phyloP scores from a whole-genome alignment of 2,113 vertebrate genomes.

The Oriolus oriolus region DNA sequence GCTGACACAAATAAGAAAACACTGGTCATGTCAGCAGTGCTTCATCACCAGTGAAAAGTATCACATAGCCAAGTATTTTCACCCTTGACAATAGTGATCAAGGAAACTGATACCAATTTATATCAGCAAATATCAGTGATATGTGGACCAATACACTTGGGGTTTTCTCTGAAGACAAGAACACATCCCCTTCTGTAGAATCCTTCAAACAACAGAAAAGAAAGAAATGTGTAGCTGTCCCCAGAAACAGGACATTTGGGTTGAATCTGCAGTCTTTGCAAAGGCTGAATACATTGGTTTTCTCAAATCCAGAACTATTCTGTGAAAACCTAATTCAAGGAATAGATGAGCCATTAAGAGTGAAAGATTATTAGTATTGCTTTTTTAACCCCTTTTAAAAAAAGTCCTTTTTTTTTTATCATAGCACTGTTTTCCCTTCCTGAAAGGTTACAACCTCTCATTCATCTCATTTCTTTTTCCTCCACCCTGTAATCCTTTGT shows the following conservation, averaged over 20 bases:
- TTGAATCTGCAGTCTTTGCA: background rate
- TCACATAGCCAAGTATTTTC: background rate
- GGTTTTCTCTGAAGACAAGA: background rate
- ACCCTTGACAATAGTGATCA: background rate
- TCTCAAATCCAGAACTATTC: background rate
- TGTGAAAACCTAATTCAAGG: background rate
- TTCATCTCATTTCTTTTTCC: background rate
- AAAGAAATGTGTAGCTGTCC: background rate
- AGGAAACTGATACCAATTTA: background rate
- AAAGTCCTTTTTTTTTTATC: background rate
- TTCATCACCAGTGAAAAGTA: background rate
- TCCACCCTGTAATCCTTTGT: background rate
- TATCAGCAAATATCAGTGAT: background rate
- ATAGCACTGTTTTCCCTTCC: background rate
- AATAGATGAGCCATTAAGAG: background rate
- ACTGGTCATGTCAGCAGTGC: background rate
- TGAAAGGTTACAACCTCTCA: background rate
- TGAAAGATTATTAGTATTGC: background rate
- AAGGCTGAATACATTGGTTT: background rate
- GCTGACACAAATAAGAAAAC: background rate
- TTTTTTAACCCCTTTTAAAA: accelerated
- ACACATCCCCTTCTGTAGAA: background rate
- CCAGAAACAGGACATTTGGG: background rate
- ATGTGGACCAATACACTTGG: background rate
- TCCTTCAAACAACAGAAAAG: background rate